Conservation (phyloP, 2,113 vertebrate species). For the Mobula birostris region DNA sequence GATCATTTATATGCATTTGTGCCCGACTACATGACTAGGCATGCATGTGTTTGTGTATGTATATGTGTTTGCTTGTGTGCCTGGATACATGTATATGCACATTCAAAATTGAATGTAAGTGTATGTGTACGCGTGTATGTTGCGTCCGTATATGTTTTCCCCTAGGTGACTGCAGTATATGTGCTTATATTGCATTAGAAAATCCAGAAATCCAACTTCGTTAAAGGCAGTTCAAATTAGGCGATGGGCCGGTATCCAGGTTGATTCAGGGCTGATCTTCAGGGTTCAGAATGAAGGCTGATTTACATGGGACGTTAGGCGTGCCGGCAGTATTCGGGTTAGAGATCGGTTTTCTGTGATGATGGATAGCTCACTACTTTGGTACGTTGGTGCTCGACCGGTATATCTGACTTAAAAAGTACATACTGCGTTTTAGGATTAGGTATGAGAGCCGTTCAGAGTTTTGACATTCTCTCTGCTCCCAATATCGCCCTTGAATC, state of each 20-base stretch:
- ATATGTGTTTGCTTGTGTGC: background rate
- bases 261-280: background rate
- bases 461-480: background rate
- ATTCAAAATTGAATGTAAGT: background rate
- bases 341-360: slow-evolving; percentile 18
- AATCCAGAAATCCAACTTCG: background rate
- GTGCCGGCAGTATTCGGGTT: background rate
- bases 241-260: background rate
- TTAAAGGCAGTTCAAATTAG: background rate
- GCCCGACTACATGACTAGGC: background rate
- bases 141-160: too few species aligned
- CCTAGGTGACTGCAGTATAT: background rate
- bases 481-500: background rate
- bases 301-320: background rate
- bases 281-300: background rate
- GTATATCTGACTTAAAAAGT: slow-evolving; percentile 19
- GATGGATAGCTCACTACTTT: slow-evolving; percentile 16
- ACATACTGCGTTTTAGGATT: background rate
- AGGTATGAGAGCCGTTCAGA: background rate
- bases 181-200: background rate
- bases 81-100: background rate
- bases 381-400: background rate
- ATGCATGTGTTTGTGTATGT: too few species aligned
- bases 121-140: background rate
- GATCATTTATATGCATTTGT: background rate